Evolutionary conservation across 2,888 invertebrate species (phyloP).

Genomic region (Seladonia tumulorum): DNA sequence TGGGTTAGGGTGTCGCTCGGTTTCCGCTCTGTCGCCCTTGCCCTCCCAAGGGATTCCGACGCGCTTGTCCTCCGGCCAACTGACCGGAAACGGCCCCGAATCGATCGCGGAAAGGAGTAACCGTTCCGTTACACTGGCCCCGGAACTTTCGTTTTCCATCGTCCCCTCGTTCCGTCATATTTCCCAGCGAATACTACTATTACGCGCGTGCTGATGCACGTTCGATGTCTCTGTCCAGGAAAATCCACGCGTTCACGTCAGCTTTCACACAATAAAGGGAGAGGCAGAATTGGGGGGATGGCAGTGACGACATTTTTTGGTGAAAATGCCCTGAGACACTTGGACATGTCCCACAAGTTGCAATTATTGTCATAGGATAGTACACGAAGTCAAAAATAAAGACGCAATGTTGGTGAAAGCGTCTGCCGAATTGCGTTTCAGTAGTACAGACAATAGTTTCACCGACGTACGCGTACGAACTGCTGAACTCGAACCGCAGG

Average conservation of each 20-base stretch:
- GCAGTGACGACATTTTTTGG: background rate
- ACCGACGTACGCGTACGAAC: background rate
- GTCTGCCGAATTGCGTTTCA: background rate
- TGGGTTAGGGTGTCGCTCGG: slow-evolving; percentile 18
- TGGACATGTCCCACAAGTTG: too few relatives aligned
- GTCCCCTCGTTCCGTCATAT: slow-evolving; percentile 2
- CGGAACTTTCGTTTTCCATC: slow-evolving; percentile 14
- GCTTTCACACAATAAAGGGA: background rate
- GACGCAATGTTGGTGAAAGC: background rate
- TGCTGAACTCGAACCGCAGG: background rate
- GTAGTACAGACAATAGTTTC: background rate
- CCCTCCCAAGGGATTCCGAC: slow-evolving; percentile 75
- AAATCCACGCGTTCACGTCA: background rate
- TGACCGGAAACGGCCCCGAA: slow-evolving; percentile 78
- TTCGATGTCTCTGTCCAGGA: background rate
- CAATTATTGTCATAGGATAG: too few relatives aligned
- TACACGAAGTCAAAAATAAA: background rate
- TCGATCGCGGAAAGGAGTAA: slow-evolving; percentile 26
- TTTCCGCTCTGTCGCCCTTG: slow-evolving; percentile 79
- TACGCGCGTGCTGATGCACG: too few relatives aligned
- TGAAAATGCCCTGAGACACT: too few relatives aligned
- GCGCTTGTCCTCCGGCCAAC: slow-evolving; percentile 68
- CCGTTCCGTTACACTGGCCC: background rate
- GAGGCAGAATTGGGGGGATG: background rate
- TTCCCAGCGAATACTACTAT: background rate